A percentile compares a stretch with the other conserved stretches of the same genome.
These are phyloP conservation scores for mouse (Mus musculus) DNA, from an alignment of 2,113 vertebrate species.

Conservation along the genomic window DNA sequence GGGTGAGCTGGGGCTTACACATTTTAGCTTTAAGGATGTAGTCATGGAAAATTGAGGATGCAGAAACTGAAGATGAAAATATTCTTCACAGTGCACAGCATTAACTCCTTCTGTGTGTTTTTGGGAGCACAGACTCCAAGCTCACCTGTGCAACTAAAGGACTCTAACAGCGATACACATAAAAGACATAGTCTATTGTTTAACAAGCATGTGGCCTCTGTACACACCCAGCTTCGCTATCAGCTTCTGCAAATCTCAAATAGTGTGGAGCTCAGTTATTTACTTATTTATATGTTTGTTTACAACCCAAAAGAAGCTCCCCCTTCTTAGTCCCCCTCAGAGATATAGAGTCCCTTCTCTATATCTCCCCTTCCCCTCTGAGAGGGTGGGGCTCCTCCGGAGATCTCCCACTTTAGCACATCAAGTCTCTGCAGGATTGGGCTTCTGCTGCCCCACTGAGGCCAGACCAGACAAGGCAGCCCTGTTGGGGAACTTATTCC, in stretches of 20 bases:
- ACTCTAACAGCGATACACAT: not conserved
- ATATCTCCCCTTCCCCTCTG: too few relatives aligned
- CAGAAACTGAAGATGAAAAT: not conserved
- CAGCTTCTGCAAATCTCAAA: not conserved
- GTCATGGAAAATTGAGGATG: not conserved
- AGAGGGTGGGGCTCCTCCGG: too few relatives aligned
- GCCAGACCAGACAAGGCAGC: too few relatives aligned
- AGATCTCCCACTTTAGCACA: too few relatives aligned
- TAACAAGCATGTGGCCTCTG: rapidly evolving
- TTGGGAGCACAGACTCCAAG: not conserved
- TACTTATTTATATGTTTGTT: not conserved
- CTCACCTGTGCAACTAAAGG: too few relatives aligned
- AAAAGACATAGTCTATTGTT: not conserved
- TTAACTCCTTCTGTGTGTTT: not conserved
- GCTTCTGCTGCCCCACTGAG: too few relatives aligned
- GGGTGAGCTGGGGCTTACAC: not conserved
- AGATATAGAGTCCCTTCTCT: too few relatives aligned
- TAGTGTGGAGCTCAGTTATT: not conserved
- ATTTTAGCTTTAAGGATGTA: too few relatives aligned
- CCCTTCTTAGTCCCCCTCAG: too few relatives aligned
- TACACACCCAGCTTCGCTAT: not conserved
- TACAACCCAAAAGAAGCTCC: too few relatives aligned
- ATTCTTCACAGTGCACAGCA: not conserved
- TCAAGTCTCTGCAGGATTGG: too few relatives aligned
- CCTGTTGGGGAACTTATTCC: too few relatives aligned